A percentile compares a stretch with the other conserved stretches of the same genome.
Conservation (phyloP, 2,113 vertebrate genomes). For the Hipposideros armiger region DNA sequence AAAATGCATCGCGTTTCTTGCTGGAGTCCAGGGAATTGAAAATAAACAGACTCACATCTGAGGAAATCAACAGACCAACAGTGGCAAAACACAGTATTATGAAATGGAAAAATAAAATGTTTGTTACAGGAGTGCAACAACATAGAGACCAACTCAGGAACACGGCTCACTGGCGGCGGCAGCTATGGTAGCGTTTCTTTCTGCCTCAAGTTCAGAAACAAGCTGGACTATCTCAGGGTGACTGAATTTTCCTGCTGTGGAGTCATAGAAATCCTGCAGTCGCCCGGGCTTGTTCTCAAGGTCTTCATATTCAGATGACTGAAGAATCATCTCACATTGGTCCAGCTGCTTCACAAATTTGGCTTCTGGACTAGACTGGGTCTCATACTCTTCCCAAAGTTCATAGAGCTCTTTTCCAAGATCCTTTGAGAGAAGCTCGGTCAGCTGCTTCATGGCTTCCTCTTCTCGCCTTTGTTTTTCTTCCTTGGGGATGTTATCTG, state of each 20-base stretch:
- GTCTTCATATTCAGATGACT: constrained; percentile 97
- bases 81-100: not conserved
- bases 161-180: not conserved
- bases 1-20: not conserved
- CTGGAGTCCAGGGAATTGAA: not conserved
- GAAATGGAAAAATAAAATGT: constrained; percentile 48
- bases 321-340: constrained; percentile 98
- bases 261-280: constrained; percentile 97
- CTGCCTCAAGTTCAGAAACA: constrained; percentile 91
- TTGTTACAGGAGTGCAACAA: constrained; percentile 20
- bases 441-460: constrained; percentile 74
- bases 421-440: too few species aligned
- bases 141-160: constrained; percentile 73
- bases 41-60: constrained; percentile 22
- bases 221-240: constrained; percentile 95
- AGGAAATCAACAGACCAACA: not conserved
- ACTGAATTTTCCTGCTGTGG: constrained; percentile 94
- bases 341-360: constrained; percentile 97
- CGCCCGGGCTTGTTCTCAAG: constrained; percentile 93
- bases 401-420: too few species aligned
- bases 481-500: constrained; percentile 96
- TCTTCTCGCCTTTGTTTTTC: constrained; percentile 97
- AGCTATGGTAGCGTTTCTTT: constrained; percentile 88
- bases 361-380: constrained; percentile 93
- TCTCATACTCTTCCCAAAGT: constrained; percentile 91